Conservation (phyloP, 1,140 invertebrate species). For the Drosophila lowei region DNA sequence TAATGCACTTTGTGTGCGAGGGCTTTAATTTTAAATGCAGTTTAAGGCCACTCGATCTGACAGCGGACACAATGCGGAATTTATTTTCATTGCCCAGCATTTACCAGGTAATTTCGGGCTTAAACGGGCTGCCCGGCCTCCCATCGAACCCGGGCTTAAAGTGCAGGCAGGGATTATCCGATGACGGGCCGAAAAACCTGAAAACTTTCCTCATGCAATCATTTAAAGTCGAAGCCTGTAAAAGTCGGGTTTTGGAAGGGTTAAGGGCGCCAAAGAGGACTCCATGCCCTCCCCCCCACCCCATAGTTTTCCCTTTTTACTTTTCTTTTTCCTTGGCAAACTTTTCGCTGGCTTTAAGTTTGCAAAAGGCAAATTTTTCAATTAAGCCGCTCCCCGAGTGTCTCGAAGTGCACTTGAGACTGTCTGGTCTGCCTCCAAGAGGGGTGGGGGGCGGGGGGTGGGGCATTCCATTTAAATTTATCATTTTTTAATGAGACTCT, state of each 20-base stretch:
- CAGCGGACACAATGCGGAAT: slow-evolving; percentile 40
- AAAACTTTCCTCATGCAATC: slow-evolving; percentile 33
- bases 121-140: neutral
- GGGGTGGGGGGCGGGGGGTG: too few relatives aligned
- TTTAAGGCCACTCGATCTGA: slow-evolving; percentile 72
- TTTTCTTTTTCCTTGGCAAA: slow-evolving; percentile 4
- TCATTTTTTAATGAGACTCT: slow-evolving; percentile 82
- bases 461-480: slow-evolving; percentile 75
- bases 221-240: slow-evolving; percentile 47
- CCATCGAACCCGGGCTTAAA: neutral
- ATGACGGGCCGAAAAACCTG: slow-evolving; percentile 15
- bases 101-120: slow-evolving; percentile 17
- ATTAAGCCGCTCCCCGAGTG: slow-evolving; percentile 19
- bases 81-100: slow-evolving; percentile 57
- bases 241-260: slow-evolving; percentile 17
- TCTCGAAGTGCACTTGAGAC: slow-evolving; percentile 64
- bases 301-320: slow-evolving; percentile 6
- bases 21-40: slow-evolving; percentile 58
- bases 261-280: slow-evolving; percentile 43
- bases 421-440: slow-evolving; percentile 28
- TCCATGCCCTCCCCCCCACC: neutral
- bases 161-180: neutral
- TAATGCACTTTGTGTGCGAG: slow-evolving; percentile 56
- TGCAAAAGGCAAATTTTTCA: slow-evolving; percentile 26
- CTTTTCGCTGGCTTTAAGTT: slow-evolving; percentile 55